Evolutionary conservation across 2,113 vertebrate species (phyloP).

Genomic region (Silurus meridionalis): DNA sequence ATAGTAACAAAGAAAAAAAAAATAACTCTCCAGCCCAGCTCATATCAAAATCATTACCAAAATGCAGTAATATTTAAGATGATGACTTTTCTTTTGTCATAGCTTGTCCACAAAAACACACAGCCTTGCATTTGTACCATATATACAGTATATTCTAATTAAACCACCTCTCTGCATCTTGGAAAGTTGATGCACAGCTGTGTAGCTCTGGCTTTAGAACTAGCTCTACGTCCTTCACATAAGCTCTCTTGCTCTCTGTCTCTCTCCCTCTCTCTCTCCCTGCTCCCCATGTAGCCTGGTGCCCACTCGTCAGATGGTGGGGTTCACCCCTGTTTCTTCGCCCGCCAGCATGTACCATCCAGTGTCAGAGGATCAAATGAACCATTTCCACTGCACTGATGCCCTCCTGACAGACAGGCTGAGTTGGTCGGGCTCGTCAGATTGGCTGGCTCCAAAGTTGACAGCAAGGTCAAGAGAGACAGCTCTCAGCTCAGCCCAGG

Average conservation of each 20-base stretch:
- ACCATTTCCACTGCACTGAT: constrained; percentile 73
- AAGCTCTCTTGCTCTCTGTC: constrained; percentile 45
- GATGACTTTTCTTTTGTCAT: constrained; percentile 4
- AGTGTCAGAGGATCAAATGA: constrained; percentile 76
- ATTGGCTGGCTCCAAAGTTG: constrained; percentile 58
- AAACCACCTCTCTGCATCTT: constrained; percentile 56
- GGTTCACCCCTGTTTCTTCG: constrained; percentile 71
- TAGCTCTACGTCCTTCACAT: constrained; percentile 68
- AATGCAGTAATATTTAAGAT: not conserved
- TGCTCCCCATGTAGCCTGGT: constrained; percentile 57
- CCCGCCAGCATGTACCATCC: constrained; percentile 64
- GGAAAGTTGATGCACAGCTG: constrained; percentile 67
- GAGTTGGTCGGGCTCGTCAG: constrained; percentile 65
- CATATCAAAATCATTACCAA: not conserved
- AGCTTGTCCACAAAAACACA: constrained; percentile 32
- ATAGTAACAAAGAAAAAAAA: too few species aligned
- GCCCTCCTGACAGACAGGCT: constrained; percentile 77
- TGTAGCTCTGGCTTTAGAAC: constrained; percentile 60
- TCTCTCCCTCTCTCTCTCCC: constrained; percentile 30
- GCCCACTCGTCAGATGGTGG: constrained; percentile 72
- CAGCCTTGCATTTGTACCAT: constrained; percentile 42
- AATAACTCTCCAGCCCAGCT: not conserved
- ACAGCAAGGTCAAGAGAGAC: constrained; percentile 73
- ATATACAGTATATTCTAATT: constrained; percentile 53
- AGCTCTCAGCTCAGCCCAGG: constrained; percentile 53